Evolutionary conservation across 2,113 vertebrate species (phyloP), one percentile per base, ranked within the genome.

Genomic region (Bambusicola thoracicus): DNA sequence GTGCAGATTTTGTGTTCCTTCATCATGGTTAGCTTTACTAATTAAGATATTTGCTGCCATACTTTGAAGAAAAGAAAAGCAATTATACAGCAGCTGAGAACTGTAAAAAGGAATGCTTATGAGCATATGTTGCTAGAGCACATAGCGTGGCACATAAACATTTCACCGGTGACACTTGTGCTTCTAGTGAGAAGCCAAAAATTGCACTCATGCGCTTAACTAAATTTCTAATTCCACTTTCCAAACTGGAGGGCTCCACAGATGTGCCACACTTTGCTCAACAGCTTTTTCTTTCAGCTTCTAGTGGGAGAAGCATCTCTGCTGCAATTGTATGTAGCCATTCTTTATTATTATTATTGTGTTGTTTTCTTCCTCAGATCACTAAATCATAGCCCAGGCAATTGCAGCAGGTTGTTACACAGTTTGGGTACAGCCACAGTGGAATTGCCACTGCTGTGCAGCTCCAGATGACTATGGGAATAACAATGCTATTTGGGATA

Each of bases 181-280:
- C 63, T 84, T 81, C n/a, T 66, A 48, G 85, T 56, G 62, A 95
- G 81, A 86, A 74, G 63, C 59, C 78, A 93, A 24, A 80, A 94
- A 32, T 65, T 44, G 46, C 61, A n/a, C 22, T 10, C 30, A 62
- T 74, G 51, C 21, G 38, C 36, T 85, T 29, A 1, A 56, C 17
- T 48, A 46, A 62, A 63, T 75, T 92, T 87, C 61, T 27, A 34
- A 69, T 51, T 82, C 32, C 29, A 7, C 63, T 69, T 84, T 75
- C 81, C 40, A 27, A 70, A 43, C 2, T 5, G 22, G 56, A 77
- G 55, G 18, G 48, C 76, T 80, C 48, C 30, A 11, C 36, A 77
- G n/a, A 32, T 66, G 8, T 1, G 3, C 85, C 40, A 46, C 82
- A 11, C 2, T 19, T 89, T 74, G 25, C 58, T 81, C 70, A 46